A percentile compares a stretch with the other conserved stretches of the same genome.
Conservation (phyloP, 1,140 invertebrate species). For the Thrips palmi region DNA sequence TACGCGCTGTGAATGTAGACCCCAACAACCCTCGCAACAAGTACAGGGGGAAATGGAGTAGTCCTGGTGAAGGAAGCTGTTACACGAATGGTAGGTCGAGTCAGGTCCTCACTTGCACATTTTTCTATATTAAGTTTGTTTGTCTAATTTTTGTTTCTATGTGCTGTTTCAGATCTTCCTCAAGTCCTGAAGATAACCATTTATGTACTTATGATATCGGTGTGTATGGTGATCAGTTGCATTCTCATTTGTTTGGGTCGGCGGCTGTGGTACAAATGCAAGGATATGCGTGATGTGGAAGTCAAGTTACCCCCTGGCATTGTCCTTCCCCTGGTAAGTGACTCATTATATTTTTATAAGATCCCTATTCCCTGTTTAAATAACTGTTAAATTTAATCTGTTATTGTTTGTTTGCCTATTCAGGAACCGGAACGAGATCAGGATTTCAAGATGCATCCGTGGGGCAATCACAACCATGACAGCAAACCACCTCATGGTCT, state of each 20-base stretch:
- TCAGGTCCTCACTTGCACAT: constrained; percentile 7
- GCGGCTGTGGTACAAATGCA: constrained; percentile 25
- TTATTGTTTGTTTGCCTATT: constrained; percentile 5
- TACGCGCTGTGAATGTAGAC: constrained; percentile 26
- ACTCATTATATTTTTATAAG: constrained; percentile 8
- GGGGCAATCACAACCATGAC: constrained; percentile 3
- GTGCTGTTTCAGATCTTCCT: background rate
- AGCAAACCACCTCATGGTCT: constrained; percentile 1
- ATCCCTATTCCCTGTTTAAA: too few species aligned
- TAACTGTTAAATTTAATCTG: background rate
- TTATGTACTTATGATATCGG: constrained; percentile 20
- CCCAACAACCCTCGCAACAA: too few species aligned
- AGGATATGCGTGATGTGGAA: constrained; percentile 30
- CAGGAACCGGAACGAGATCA: constrained; percentile 12
- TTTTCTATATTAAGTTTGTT: too few species aligned
- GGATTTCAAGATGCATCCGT: constrained; percentile 5
- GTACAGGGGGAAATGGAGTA: constrained; percentile 28
- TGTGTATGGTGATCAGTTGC: constrained; percentile 18
- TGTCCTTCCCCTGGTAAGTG: constrained; percentile 23
- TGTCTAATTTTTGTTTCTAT: constrained; percentile 2
- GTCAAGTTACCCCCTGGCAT: constrained; percentile 35
- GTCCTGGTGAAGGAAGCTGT: constrained; percentile 24
- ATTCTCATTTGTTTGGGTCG: constrained; percentile 18
- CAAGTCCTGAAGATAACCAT: background rate
- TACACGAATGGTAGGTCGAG: constrained; percentile 21